Conservation (phyloP, 1,140 invertebrate genomes). For the Carposina sasakii region DNA sequence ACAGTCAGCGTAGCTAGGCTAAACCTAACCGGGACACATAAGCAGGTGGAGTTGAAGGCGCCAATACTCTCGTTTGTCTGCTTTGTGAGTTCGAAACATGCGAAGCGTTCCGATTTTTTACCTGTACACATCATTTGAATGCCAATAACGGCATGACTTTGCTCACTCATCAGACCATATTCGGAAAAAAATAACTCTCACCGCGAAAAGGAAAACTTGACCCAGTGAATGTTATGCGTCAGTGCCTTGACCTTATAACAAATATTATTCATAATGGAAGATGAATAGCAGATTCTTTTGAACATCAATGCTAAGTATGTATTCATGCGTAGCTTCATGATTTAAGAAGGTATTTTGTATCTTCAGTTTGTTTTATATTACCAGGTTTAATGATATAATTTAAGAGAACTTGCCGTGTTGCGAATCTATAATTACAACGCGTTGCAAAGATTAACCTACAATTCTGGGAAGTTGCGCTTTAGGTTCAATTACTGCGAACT, state of each 20-base stretch:
- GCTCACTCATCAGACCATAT: slow-evolving; percentile 37
- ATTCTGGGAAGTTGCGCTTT: no score
- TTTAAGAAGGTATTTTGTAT: no score
- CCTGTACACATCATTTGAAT: slow-evolving; percentile 41
- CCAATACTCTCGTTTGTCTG: slow-evolving; percentile 44
- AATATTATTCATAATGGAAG: slow-evolving; percentile 22
- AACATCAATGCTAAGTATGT: no score
- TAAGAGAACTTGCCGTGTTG: no score
- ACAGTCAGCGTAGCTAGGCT: slow-evolving; percentile 17
- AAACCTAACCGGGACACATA: slow-evolving; percentile 30
- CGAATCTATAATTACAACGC: no score
- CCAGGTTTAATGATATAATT: no score
- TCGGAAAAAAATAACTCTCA: slow-evolving; percentile 40
- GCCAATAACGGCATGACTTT: slow-evolving; percentile 38
- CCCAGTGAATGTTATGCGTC: slow-evolving; percentile 22
- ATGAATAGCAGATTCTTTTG: no score
- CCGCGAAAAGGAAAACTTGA: slow-evolving; percentile 38
- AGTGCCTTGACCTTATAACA: slow-evolving; percentile 38
- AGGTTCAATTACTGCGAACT: no score
- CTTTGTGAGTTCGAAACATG: slow-evolving; percentile 30
- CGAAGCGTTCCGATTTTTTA: slow-evolving; percentile 41
- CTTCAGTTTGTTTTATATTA: no score
- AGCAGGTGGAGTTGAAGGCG: slow-evolving; percentile 34
- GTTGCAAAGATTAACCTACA: no score
- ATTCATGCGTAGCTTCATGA: no score